Evolutionary conservation across 2,113 vertebrate species (phyloP).

Genomic region (Pteruthius melanotis): DNA sequence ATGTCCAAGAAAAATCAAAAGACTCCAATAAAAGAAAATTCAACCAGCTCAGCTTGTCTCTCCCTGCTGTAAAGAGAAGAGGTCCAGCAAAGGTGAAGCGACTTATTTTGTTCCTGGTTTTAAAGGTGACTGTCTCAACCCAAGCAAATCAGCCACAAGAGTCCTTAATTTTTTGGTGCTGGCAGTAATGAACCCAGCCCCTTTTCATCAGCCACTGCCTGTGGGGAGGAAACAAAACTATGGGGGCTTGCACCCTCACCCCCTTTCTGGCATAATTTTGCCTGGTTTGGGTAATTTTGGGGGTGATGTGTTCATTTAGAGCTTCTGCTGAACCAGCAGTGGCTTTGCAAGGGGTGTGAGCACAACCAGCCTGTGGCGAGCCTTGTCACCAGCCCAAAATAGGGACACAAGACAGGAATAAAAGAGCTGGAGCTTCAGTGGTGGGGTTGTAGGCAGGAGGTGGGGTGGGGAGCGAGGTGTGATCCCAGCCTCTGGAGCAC

Average conservation of each 20-base stretch:
- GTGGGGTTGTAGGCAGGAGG: background rate
- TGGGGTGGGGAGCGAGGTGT: background rate
- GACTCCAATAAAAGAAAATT: slow-evolving; percentile 39
- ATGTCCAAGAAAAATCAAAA: slow-evolving; percentile 48
- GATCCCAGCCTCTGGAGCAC: background rate
- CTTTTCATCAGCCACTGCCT: background rate
- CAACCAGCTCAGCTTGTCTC: slow-evolving; percentile 14
- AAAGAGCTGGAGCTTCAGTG: background rate
- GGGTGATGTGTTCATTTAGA: background rate
- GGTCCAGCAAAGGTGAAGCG: slow-evolving; percentile 27
- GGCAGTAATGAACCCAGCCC: background rate
- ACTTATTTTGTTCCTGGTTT: slow-evolving; percentile 16
- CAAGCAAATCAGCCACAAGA: background rate
- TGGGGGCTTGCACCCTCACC: background rate
- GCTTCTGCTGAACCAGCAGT: background rate
- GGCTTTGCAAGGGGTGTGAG: background rate
- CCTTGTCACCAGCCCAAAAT: background rate
- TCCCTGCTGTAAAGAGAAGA: slow-evolving; percentile 21
- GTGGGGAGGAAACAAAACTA: background rate
- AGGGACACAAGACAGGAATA: background rate
- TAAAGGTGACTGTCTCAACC: background rate
- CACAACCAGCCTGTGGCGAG: background rate
- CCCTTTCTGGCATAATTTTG: background rate
- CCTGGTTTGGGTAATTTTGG: background rate
- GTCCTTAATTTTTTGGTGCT: background rate